A percentile compares a stretch with the other conserved stretches of the same genome.
phyloP scores from a whole-genome alignment of 2,888 invertebrate genomes.

The Diaprepes abbreviatus region DNA sequence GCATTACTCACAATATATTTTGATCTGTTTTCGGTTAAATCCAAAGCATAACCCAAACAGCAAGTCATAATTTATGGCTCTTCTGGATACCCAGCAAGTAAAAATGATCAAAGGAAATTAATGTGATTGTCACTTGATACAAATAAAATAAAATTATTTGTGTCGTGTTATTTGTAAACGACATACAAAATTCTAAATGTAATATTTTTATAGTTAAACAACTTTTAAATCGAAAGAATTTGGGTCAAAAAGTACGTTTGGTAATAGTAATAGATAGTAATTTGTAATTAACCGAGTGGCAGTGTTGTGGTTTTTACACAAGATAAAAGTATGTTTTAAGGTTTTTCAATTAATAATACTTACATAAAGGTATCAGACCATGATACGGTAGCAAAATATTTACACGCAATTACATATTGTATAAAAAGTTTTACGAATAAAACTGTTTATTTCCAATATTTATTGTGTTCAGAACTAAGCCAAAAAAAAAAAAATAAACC shows the following conservation, averaged over 20 bases:
- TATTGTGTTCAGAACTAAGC: no score
- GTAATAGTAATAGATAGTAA: slow-evolving; percentile 25
- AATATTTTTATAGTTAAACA: slow-evolving; percentile 1
- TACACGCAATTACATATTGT: background rate
- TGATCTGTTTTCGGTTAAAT: no score
- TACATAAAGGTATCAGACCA: background rate
- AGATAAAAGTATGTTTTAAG: slow-evolving; percentile 5
- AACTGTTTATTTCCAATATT: no score
- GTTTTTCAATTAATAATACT: background rate
- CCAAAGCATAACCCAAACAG: no score
- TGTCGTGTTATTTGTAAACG: background rate
- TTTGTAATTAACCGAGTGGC: slow-evolving; percentile 19
- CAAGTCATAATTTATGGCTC: no score
- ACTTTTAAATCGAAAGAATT: slow-evolving; percentile 8
- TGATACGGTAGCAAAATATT: background rate
- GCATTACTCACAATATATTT: no score
- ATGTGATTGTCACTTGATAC: background rate
- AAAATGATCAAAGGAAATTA: no score
- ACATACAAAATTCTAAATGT: background rate
- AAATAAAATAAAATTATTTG: background rate
- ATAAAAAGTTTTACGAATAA: no score
- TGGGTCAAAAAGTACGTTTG: slow-evolving; percentile 17
- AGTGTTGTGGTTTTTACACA: slow-evolving; percentile 11
- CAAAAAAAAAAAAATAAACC: no score
- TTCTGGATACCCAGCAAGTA: no score